Base-by-base conservation (phyloP, 2,797 vertebrate genomes). In the Argya squamiceps region DNA sequence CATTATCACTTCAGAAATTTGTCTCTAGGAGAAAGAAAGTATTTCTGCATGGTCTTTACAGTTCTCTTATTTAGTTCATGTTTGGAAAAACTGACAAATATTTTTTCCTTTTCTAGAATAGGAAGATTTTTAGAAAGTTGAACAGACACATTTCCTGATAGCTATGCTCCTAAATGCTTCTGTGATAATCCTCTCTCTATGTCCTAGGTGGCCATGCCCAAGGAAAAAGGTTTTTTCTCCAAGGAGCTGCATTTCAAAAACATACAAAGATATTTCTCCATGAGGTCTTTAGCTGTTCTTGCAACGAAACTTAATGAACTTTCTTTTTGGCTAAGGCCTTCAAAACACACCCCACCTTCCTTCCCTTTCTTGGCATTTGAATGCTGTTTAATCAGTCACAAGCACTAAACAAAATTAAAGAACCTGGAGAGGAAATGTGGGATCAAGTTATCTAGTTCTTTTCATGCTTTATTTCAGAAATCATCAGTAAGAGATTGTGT, bases 391-490 rank as follows among this genome's bases (percentile, higher is more conserved):
- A 64, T 78, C 58, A 78, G 39, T 37, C 78, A 87, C 49, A 91
- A 92, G 32, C 81, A 32, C 58, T 82, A 89, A 91, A 90, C 49
- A 71, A 76, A 93, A 93, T 82, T 47, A 92, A 97, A 91, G 55
- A 47, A 88, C 59, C 41, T 73, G 55, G 69, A 77, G 26, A 77
- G 82, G 84, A 96, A 97, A 92, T 39, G 55, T 89, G 41, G 50
- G 88, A 92, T 96, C 83, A 71, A 85, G 87, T 96, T 93, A 63
- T 81, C 83, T 88, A 69, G 60, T 77, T 97, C 95, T 94, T 96
- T 97, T 95, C 80, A 90, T 88, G 52, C 62, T 89, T 77, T 92
- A 41, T 59, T 87, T 41, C n/a, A 92, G 75, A 93, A 95, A 95
- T 89, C 79, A 86, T 71, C 81, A 69, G 71, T 23, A n/a, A 96